These are phyloP conservation scores for Cydia pomonella DNA, from an alignment of 1,140 invertebrate species.

Conservation along the genomic window DNA sequence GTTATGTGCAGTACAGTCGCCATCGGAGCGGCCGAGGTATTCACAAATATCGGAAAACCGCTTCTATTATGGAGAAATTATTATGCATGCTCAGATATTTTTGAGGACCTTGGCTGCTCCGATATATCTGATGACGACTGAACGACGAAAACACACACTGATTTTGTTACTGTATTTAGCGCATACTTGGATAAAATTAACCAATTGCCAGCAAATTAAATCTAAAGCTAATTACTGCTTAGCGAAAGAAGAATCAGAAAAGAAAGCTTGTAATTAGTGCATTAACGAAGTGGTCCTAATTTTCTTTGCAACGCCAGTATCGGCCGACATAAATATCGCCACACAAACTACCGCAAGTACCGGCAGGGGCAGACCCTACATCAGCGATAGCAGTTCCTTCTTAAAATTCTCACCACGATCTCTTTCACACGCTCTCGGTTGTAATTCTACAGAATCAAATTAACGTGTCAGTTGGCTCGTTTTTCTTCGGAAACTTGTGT, in stretches of 20 bases:
- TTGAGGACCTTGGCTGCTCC: too few relatives aligned
- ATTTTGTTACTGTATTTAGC: too few relatives aligned
- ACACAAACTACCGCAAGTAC: constrained; percentile 22
- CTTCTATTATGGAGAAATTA: too few relatives aligned
- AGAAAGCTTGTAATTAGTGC: not conserved
- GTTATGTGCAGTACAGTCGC: too few relatives aligned
- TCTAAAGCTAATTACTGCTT: not conserved
- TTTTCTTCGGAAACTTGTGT: constrained; percentile 77
- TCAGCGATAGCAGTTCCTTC: constrained; percentile 29
- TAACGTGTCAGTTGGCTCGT: constrained; percentile 75
- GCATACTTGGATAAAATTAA: too few relatives aligned
- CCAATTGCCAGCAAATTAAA: not conserved
- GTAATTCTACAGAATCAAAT: constrained; percentile 76
- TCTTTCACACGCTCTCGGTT: constrained; percentile 64
- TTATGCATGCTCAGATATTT: too few relatives aligned
- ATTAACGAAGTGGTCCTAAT: constrained; percentile 18
- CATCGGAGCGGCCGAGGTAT: too few relatives aligned
- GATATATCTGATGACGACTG: too few relatives aligned
- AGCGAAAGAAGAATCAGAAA: not conserved
- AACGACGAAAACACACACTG: too few relatives aligned
- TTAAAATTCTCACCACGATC: constrained; percentile 65
- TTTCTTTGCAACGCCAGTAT: not conserved
- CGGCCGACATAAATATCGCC: not conserved
- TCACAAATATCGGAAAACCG: too few relatives aligned
- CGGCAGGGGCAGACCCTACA: constrained; percentile 16